A percentile compares a stretch with the other conserved stretches of the same genome.
Conservation (phyloP, 2,113 vertebrate genomes). For the Aegithalos caudatus region DNA sequence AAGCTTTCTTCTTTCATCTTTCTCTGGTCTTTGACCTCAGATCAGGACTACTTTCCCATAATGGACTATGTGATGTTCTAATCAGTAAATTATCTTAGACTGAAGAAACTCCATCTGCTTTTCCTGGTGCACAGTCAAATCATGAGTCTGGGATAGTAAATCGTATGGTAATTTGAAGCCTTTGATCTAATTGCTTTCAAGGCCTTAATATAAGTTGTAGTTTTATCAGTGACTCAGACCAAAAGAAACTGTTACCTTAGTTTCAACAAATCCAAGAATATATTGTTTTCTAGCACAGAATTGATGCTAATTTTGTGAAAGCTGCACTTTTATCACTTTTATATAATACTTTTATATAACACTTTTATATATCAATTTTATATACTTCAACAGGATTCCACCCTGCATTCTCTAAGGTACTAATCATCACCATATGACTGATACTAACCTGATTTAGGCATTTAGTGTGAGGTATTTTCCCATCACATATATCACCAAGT, state of each 20-base stretch:
- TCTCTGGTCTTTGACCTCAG: neutral
- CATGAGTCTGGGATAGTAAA: neutral
- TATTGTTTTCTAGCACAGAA: neutral
- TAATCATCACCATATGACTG: neutral
- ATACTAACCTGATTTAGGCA: neutral
- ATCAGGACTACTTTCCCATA: neutral
- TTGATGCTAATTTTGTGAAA: neutral
- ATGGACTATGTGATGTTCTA: neutral
- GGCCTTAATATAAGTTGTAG: neutral
- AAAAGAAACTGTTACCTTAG: neutral
- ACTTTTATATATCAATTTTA: neutral
- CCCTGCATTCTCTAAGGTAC: neutral
- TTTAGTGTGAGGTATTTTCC: neutral
- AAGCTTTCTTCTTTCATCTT: neutral
- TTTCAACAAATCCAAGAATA: neutral
- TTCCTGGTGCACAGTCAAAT: neutral
- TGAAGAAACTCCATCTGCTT: neutral
- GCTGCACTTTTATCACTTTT: neutral
- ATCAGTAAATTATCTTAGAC: neutral
- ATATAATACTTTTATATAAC: neutral
- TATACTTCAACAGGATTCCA: neutral
- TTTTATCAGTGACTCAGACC: neutral
- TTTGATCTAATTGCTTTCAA: neutral
- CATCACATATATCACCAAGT: neutral
- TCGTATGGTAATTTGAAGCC: neutral